Evolutionary conservation across 2,888 invertebrate species (phyloP), one percentile per base, ranked within the genome.

Genomic region (Odontocolon sp.): DNA sequence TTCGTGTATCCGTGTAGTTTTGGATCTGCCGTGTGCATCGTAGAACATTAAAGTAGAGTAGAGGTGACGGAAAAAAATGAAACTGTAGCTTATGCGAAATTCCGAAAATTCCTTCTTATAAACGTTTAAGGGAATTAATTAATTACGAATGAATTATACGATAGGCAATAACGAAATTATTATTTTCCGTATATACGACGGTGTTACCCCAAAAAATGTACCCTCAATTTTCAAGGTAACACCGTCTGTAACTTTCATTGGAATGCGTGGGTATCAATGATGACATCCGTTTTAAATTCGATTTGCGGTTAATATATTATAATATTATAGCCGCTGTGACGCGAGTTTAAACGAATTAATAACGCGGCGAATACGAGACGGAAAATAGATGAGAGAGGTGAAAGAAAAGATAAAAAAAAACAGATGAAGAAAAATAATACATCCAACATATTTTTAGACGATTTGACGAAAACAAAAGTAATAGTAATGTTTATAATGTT

Each of bases 391-490:
- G 23, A 59, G 40, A 59, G 31, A 21, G 47, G 33, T 36, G 14
- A 63, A 28, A 18, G 14, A 36, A 52, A 64, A 67, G n/a, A 42
- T 21, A 40, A 42, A 64, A 31, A 42, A 9, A 16, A 54, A 63
- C 76, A 66, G 75, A 57, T 67, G 71, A 69, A 63, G 66, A 74
- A 26, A 57, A 67, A 77, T 73, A 69, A 82, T 80, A 83, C 78
- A 82, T 79, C 73, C 74, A 75, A 83, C 78, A 84, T 86, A 85
- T 86, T 86, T 86, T 86, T 86, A 82, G 82, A 86, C 75, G 77
- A 83, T 83, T 86, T 85, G 83, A 85, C 77, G 85, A 80, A 64
- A 67, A 76, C 66, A 28, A 75, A 78, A 76, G 57, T 73, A 81
- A 38, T 56, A 56, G 52, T 31, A 31, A 59, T 67, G 50, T 64